phyloP scores from a whole-genome alignment of 2,113 vertebrate species.

The Pituophis catenifer region DNA sequence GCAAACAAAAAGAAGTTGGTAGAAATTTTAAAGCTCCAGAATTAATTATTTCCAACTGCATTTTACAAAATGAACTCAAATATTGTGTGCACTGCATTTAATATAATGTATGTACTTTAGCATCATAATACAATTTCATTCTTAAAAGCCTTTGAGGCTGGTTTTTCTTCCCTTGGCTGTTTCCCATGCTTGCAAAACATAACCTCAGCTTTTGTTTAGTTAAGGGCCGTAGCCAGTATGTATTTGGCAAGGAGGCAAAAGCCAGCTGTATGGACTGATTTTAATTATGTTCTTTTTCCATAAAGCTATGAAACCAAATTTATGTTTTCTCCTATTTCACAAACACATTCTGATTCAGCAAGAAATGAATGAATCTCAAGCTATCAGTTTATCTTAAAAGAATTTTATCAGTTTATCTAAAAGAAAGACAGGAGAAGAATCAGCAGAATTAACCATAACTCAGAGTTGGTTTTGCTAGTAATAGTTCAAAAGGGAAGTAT shows the following conservation, averaged over 20 bases:
- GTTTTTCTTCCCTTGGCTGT: neutral
- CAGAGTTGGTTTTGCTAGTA: neutral
- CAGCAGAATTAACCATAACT: neutral
- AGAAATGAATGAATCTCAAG: constrained; percentile 51
- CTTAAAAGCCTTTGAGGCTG: constrained; percentile 17
- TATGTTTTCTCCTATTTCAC: constrained; percentile 59
- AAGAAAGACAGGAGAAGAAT: constrained; percentile 1
- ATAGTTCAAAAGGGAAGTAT: neutral
- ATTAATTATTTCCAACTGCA: constrained; percentile 39
- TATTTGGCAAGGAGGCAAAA: constrained; percentile 24
- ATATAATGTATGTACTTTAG: neutral
- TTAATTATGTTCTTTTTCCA: constrained; percentile 63
- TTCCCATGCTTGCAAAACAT: constrained; percentile 23
- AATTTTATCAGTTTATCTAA: constrained; percentile 52
- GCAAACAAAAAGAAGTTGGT: neutral
- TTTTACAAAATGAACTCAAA: constrained; percentile 53
- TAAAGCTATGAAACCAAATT: constrained; percentile 46
- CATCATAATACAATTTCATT: constrained; percentile 16
- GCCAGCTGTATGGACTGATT: constrained; percentile 60
- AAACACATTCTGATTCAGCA: constrained; percentile 71
- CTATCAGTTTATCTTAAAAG: too few species aligned
- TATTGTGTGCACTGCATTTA: neutral
- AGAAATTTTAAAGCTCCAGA: constrained; percentile 8
- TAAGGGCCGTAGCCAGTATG: constrained; percentile 29
- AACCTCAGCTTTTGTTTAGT: constrained; percentile 42